Evolutionary conservation across 2,113 vertebrate genomes (phyloP).

Genomic region (Thunnus thynnus): DNA sequence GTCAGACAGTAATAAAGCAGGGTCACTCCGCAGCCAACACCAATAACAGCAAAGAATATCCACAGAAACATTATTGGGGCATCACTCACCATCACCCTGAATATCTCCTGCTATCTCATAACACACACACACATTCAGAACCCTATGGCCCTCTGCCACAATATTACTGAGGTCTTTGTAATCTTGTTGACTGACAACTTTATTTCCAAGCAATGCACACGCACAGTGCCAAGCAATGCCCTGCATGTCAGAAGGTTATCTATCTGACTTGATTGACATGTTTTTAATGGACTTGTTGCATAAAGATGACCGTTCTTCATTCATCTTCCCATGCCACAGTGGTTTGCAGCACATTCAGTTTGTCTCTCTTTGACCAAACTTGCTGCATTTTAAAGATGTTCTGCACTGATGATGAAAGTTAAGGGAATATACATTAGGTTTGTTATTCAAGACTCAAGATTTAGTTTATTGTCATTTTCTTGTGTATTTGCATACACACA

Average conservation of each 20-base stretch:
- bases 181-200: conserved; percentile 74
- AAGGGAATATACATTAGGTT: too few species aligned
- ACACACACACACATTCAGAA: conserved; percentile 28
- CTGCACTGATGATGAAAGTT: too few species aligned
- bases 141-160: conserved; percentile 19
- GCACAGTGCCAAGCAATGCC: background rate
- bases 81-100: conserved; percentile 52
- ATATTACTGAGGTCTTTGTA: conserved; percentile 49
- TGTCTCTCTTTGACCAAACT: background rate
- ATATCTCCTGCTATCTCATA: conserved; percentile 37
- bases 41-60: conserved; percentile 63
- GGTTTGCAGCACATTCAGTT: background rate
- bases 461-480: too few species aligned
- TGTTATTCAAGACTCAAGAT: too few species aligned
- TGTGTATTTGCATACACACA: too few species aligned
- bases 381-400: background rate
- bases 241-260: conserved; percentile 41
- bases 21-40: conserved; percentile 47
- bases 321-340: background rate
- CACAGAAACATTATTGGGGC: conserved; percentile 56
- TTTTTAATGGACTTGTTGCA: conserved; percentile 57
- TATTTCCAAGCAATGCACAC: conserved; percentile 54
- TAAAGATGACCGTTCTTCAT: conserved; percentile 17
- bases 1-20: conserved; percentile 52
- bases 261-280: conserved; percentile 43